Conservation (phyloP, 1,140 invertebrate species). For the Zaprionus taronus region DNA sequence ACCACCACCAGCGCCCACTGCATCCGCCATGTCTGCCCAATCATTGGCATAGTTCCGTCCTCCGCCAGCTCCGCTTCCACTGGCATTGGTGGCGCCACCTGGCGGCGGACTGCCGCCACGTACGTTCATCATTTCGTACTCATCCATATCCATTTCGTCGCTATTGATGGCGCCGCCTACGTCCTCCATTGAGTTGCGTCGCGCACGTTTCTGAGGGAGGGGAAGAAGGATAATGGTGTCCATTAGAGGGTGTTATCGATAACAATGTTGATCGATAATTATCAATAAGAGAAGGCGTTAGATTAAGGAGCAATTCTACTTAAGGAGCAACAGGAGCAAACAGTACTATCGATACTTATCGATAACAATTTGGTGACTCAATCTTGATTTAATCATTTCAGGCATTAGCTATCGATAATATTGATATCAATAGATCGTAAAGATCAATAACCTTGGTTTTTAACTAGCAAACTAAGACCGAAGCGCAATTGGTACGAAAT, state of each 20-base stretch:
- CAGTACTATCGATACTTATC: background rate
- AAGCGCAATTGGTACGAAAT: no score
- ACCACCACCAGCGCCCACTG: background rate
- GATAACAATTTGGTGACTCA: background rate
- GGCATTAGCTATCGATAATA: no score
- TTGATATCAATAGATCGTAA: no score
- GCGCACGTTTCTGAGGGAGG: constrained; percentile 55
- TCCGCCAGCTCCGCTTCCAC: background rate
- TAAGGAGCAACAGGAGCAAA: background rate
- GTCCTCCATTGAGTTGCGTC: constrained; percentile 36
- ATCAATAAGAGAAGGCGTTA: background rate
- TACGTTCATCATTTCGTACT: constrained; percentile 91
- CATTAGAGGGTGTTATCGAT: background rate
- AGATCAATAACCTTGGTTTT: no score
- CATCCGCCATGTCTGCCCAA: constrained; percentile 42
- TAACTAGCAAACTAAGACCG: no score
- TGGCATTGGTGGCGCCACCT: constrained; percentile 52
- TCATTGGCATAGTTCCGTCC: constrained; percentile 23
- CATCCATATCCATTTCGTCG: constrained; percentile 85
- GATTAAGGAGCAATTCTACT: background rate
- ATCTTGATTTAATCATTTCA: no score
- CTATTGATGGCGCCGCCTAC: constrained; percentile 35
- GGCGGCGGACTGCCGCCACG: constrained; percentile 88
- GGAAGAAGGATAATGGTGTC: background rate
- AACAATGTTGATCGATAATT: background rate